Percentiles rank a stretch among this genome's conserved stretches.
Conservation (phyloP, 2,888 invertebrate genomes). For the Pandemis heparana region DNA sequence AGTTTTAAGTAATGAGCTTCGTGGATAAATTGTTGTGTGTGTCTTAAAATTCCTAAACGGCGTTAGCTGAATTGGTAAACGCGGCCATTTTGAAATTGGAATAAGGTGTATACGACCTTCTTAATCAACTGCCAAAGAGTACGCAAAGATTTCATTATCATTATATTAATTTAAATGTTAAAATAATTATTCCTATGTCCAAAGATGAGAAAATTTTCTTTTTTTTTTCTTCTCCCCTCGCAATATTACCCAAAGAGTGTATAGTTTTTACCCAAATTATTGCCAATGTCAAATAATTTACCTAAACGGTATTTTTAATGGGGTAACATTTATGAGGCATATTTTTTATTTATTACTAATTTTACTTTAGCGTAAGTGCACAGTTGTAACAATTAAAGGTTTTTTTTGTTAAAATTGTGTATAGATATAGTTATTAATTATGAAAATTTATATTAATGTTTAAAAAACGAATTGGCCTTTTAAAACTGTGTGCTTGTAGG, state of each 20-base stretch:
- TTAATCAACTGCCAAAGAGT: slow-evolving; percentile 64
- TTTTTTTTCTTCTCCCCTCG: slow-evolving; percentile 17
- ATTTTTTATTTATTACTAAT: slow-evolving; percentile 44
- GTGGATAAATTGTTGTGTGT: slow-evolving; percentile 4
- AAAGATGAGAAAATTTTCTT: slow-evolving; percentile 58
- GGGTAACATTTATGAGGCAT: slow-evolving; percentile 30
- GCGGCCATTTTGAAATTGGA: slow-evolving; percentile 39
- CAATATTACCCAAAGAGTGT: slow-evolving; percentile 47
- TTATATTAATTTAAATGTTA: slow-evolving; percentile 34
- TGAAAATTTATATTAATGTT: slow-evolving; percentile 43
- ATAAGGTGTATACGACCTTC: slow-evolving; percentile 55
- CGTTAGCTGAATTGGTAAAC: background rate
- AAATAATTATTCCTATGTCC: slow-evolving; percentile 57
- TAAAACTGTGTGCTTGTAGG: slow-evolving; percentile 78
- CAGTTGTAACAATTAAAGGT: slow-evolving; percentile 33
- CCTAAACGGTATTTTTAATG: slow-evolving; percentile 19
- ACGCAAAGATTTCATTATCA: slow-evolving; percentile 55
- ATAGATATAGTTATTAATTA: slow-evolving; percentile 31
- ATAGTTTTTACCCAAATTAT: slow-evolving; percentile 22
- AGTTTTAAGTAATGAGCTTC: background rate
- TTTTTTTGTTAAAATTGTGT: slow-evolving; percentile 38
- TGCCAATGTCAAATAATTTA: slow-evolving; percentile 12
- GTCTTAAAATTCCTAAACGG: slow-evolving; percentile 4
- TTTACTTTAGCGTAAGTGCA: slow-evolving; percentile 36
- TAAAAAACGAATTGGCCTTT: slow-evolving; percentile 74